These are phyloP conservation scores for Paratilapia polleni DNA, from an alignment of 2,113 vertebrate genomes.

Conservation along the genomic window DNA sequence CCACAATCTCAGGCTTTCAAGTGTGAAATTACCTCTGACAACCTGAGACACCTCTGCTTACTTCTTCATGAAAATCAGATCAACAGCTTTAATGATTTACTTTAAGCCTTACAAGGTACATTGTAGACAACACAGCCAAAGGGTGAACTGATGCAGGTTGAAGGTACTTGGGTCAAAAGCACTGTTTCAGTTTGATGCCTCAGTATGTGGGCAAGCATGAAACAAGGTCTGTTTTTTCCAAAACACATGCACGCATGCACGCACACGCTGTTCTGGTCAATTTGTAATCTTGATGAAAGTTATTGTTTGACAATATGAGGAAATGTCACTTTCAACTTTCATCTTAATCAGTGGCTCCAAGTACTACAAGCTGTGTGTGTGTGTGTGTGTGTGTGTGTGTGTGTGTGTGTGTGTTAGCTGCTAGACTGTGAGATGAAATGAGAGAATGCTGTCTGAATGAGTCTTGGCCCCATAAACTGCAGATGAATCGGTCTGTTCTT, in stretches of 20 bases:
- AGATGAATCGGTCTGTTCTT: slow-evolving; percentile 35
- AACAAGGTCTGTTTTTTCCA: rapidly evolving
- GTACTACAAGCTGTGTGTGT: not conserved
- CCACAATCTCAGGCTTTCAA: slow-evolving; percentile 40
- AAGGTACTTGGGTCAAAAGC: not conserved
- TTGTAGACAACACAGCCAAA: not conserved
- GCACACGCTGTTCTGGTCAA: not conserved
- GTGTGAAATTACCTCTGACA: slow-evolving; percentile 53
- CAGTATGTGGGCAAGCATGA: not conserved
- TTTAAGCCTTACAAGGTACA: not conserved
- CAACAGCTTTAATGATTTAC: slow-evolving; percentile 16
- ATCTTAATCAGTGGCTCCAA: slow-evolving; percentile 14
- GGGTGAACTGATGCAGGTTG: not conserved
- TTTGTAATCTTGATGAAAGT: not conserved
- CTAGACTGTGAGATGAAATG: slow-evolving; percentile 22
- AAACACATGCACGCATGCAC: not conserved
- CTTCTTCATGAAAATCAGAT: slow-evolving; percentile 20
- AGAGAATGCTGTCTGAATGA: slow-evolving; percentile 26
- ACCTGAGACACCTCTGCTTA: slow-evolving; percentile 1
- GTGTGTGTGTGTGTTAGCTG: not conserved
- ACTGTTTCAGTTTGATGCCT: not conserved
- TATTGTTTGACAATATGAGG: slow-evolving; percentile 9
- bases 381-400: not conserved
- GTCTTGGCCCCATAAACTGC: slow-evolving; percentile 32
- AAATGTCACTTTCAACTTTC: slow-evolving; percentile 13